A percentile compares a stretch with the other conserved stretches of the same genome.
Conservation (phyloP, 2,888 invertebrate species). For the Caenorhabditis imperialis region DNA sequence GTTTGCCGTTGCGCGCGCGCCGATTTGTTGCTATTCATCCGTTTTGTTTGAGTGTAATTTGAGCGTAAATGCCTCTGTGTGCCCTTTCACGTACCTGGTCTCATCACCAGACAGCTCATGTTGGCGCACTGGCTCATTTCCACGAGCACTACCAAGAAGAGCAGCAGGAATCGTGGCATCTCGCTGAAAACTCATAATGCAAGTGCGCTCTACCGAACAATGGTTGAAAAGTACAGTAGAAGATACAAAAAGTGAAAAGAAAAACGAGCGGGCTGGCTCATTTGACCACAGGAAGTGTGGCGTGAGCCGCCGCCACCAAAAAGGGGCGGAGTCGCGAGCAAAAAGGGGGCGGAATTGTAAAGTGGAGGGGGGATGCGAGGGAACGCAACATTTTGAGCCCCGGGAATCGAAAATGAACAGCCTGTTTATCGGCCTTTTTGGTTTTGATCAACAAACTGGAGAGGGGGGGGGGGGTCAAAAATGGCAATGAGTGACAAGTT, state of each 20-base stretch:
- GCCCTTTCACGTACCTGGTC: conserved; percentile 47
- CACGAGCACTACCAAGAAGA: conserved; percentile 13
- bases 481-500: too few relatives aligned
- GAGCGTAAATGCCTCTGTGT: conserved; percentile 37
- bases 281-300: conserved; percentile 53
- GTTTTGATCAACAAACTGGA: too few relatives aligned
- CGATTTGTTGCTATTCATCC: conserved; percentile 49
- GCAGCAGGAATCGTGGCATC: conserved; percentile 31
- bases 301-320: conserved; percentile 39
- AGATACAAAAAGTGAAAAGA: conserved; percentile 7
- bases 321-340: conserved; percentile 31
- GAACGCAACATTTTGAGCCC: too few relatives aligned
- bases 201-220: neutral
- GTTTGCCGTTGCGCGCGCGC: conserved; percentile 28
- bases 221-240: neutral
- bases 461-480: too few relatives aligned
- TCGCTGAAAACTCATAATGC: too few relatives aligned
- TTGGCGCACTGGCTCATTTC: conserved; percentile 20
- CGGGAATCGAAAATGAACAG: too few relatives aligned
- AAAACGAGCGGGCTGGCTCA: conserved; percentile 17
- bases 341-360: conserved; percentile 14
- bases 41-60: conserved; percentile 46
- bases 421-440: too few relatives aligned
- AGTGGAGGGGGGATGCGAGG: neutral
- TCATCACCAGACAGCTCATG: conserved; percentile 55